Base-by-base conservation (phyloP, 2,888 invertebrate genomes). In the Unio pictorum region DNA sequence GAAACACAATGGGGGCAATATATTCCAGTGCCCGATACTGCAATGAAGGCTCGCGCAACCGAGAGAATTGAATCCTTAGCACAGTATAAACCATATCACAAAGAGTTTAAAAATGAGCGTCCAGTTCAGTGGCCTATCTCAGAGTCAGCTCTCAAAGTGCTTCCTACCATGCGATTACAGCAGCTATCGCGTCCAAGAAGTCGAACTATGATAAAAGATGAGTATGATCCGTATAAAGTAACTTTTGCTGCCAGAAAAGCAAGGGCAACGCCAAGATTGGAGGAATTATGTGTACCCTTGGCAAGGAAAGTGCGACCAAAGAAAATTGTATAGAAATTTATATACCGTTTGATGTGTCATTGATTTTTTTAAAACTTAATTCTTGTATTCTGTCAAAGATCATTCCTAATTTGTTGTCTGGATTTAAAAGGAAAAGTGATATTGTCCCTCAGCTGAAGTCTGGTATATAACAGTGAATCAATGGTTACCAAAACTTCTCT, bases 161-260 rank as follows among this genome's bases (percentile, higher is more conserved):
- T 82, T 8, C 87, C 88, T 1, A 81, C 84, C 1, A 61, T 83
- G 3, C 77, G 87, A 7, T 69, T 88, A 18, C 87, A 86, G 69
- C 87, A 88, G 72, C 73, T 88, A 56, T 81, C 87, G 1, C 74
- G 88, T 20, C 88, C 88, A 4, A 73, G 82, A 28, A 86, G 86
- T 71, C 78, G 87, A 23, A 81, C 85, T n/a, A 77, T 85, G 79
- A 80, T 84, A 28, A 85, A 84, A 60, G 87, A 88, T 67, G 88
- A 88, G 73, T 88, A 78, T 62, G 88, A 88, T 67, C 88, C 88
- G 0, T 88, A 87, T 75, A 81, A 79, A 72, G 84, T 88, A 1
- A 66, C 86, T 4, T 61, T 74, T 5, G 81, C 81, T 8, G 87
- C 87, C 15, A 73, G 75, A 23, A 75, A 80, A 18, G 83, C 87